Conservation (phyloP, 2,797 vertebrate species). For the Fratercula arctica region DNA sequence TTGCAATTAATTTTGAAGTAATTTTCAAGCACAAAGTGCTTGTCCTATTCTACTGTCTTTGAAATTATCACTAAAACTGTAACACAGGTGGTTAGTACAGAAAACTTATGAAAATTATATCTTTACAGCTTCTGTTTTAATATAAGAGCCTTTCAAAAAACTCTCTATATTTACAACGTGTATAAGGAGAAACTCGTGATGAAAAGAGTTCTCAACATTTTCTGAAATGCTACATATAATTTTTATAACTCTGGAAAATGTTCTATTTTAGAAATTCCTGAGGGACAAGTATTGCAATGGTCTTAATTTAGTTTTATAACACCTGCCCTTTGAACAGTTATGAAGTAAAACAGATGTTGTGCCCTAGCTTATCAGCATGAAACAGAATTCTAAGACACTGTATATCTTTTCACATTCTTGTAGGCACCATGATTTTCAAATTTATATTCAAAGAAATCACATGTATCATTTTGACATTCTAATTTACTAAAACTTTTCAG, state of each 20-base stretch:
- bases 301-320: conserved; percentile 32
- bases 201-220: conserved; percentile 42
- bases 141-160: conserved; percentile 2
- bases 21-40: not conserved
- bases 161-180: not conserved
- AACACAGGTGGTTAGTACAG: not conserved
- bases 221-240: conserved; percentile 17
- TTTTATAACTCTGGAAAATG: conserved; percentile 41
- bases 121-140: not conserved
- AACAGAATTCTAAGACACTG: not conserved
- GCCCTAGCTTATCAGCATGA: not conserved
- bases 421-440: not conserved
- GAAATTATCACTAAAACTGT: not conserved
- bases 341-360: conserved; percentile 54
- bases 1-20: not conserved
- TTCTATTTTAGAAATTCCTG: conserved; percentile 56
- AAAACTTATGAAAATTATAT: not conserved
- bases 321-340: conserved; percentile 26
- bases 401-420: not conserved
- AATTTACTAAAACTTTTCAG: conserved; percentile 9
- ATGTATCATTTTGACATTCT: conserved; percentile 1
- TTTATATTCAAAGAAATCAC: not conserved
- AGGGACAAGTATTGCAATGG: not conserved
- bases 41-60: not conserved
- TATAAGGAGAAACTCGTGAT: not conserved